Evolutionary conservation across 1,140 invertebrate genomes (phyloP), one percentile per base, ranked within the genome.

Genomic region (Papilio glaucus): DNA sequence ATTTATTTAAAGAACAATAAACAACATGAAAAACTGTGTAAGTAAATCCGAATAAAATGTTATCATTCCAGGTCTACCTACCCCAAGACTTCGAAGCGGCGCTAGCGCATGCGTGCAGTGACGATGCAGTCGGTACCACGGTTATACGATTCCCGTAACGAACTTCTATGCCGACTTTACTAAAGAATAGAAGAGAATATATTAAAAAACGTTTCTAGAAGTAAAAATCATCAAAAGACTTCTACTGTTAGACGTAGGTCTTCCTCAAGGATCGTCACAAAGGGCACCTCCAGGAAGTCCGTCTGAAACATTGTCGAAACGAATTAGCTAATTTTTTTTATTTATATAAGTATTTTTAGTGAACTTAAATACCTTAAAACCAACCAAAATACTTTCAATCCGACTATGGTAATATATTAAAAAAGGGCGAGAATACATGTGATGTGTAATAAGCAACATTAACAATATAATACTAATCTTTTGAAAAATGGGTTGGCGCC

Each of bases 101-200:
- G 1, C 84, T 97, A 18, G 93, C 95, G 63, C 95, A 96, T 84
- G 94, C 96, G 33, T 94, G 95, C 82, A 94, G 95, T 71, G 91
- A 94, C 1, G 94, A 95, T 33, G 94, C 96, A 6, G 94, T 97
- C 73, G 96, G 96, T n/a, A 96, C 95, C 84, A 96, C 96, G 5
- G 95, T 97, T 41, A 94, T 97, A 29, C 94, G 95, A 72, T 96
- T 97, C 88, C 92, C 93, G 0, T 93, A 89, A 41, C 73, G n/a
- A 60, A 60, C 68, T 13, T 24, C 24, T 7, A 1, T 8, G 9
- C 45, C n/a, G n/a, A n/a, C n/a, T n/a, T 24, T 49, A 10, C 8
- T 21, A 2, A 49, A 49, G 6, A 49, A 21, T 39, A 8, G 38
- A 39, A 21, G 18, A 0, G 21, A 10, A 21, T n/a, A n/a, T n/a